These are phyloP conservation scores for Nesoenas mayeri DNA, from an alignment of 2,113 vertebrate genomes.

Conservation along the genomic window DNA sequence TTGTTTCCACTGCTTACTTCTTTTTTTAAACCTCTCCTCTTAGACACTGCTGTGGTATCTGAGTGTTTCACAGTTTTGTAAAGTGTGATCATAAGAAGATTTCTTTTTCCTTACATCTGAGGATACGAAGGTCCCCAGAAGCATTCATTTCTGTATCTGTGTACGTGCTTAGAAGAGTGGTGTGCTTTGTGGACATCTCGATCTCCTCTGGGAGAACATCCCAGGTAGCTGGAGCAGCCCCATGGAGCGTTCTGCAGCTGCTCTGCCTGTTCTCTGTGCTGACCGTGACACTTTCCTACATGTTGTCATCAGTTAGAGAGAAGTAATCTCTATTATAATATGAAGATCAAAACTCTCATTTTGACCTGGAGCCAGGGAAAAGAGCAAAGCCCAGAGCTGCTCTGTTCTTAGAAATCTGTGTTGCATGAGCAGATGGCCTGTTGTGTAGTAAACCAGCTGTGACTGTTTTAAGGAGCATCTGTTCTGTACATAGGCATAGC, in stretches of 20 bases:
- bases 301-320: neutral
- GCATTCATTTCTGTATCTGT: neutral
- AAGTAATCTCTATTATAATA: neutral
- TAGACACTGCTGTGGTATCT: neutral
- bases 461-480: conserved; percentile 14
- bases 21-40: neutral
- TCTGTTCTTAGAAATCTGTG: neutral
- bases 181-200: neutral
- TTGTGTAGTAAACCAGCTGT: conserved; percentile 1
- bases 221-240: neutral
- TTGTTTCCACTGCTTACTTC: neutral
- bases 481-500: neutral
- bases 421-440: neutral
- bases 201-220: neutral
- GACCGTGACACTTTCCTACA: accelerated
- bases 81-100: neutral
- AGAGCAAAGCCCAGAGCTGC: neutral
- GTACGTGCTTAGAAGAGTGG: neutral
- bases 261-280: neutral
- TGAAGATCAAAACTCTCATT: neutral
- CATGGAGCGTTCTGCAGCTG: accelerated
- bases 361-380: neutral
- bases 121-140: neutral
- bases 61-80: neutral
- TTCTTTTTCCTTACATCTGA: neutral